phyloP scores from a whole-genome alignment of 2,113 vertebrate genomes.

The Xiphophorus couchianus region DNA sequence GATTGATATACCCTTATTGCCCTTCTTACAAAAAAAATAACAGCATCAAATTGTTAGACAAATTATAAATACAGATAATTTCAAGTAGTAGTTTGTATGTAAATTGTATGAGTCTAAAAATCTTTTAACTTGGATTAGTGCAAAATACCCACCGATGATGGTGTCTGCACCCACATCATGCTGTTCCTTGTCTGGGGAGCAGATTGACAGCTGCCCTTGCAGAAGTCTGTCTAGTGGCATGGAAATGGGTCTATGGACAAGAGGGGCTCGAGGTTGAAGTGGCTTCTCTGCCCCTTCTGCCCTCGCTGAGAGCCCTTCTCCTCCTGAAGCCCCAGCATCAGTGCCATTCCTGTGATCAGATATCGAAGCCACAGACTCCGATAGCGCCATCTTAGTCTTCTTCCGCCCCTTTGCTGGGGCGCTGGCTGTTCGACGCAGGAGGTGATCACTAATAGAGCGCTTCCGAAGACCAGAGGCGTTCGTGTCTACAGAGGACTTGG shows the following conservation, averaged over 20 bases:
- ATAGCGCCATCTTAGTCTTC: constrained; percentile 90
- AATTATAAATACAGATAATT: constrained; percentile 1
- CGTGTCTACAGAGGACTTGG: constrained; percentile 85
- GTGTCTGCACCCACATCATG: constrained; percentile 69
- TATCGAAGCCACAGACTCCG: constrained; percentile 78
- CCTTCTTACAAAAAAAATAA: neutral
- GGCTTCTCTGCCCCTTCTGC: constrained; percentile 62
- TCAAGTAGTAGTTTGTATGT: neutral
- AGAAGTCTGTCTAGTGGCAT: constrained; percentile 92
- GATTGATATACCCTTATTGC: neutral
- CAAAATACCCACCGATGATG: constrained; percentile 80
- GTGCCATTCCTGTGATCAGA: constrained; percentile 82
- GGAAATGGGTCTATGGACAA: constrained; percentile 88
- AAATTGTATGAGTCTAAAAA: constrained; percentile 17
- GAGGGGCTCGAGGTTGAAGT: constrained; percentile 52
- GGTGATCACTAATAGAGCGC: constrained; percentile 88
- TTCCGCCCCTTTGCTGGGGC: constrained; percentile 95
- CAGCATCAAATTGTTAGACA: neutral
- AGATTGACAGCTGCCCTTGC: constrained; percentile 78
- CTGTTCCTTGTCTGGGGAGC: constrained; percentile 68
- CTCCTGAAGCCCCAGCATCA: constrained; percentile 73
- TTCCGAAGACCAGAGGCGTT: constrained; percentile 81
- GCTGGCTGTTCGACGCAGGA: constrained; percentile 93
- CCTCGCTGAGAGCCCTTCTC: constrained; percentile 69
- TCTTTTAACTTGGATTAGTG: neutral